A percentile compares a stretch with the other conserved stretches of the same genome.
phyloP scores from a whole-genome alignment of 2,888 invertebrate genomes.

The Ennomos quercinarius region DNA sequence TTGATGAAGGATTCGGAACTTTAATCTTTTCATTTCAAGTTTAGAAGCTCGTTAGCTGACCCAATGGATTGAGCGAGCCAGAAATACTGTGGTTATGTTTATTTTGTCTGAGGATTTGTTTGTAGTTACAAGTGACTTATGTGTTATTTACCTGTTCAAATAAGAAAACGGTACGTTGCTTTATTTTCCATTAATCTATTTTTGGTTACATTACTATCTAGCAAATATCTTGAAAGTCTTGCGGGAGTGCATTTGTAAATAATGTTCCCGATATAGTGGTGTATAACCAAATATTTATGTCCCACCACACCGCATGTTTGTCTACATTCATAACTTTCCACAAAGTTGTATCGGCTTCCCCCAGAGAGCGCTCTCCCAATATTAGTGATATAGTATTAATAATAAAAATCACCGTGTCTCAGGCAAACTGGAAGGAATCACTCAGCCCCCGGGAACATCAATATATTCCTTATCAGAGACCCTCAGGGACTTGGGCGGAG shows the following conservation, averaged over 20 bases:
- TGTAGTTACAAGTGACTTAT: no score
- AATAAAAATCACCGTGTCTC: conserved; percentile 52
- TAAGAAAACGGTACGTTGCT: no score
- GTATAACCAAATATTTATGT: conserved; percentile 17
- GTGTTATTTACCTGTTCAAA: no score
- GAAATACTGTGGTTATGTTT: no score
- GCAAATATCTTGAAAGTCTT: no score
- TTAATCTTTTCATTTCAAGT: conserved; percentile 38
- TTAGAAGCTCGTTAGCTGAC: conserved; percentile 25
- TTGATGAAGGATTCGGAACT: conserved; percentile 19
- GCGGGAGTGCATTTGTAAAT: no score
- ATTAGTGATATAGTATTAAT: conserved; percentile 41
- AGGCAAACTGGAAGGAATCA: conserved; percentile 47
- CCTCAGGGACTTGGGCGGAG: conserved; percentile 35
- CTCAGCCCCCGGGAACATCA: conserved; percentile 56
- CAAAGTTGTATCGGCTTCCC: conserved; percentile 16
- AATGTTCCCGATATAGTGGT: no score
- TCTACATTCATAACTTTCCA: conserved; percentile 16
- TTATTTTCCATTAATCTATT: no score
- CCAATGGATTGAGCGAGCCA: neutral
- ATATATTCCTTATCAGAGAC: conserved; percentile 55
- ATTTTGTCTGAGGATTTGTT: no score
- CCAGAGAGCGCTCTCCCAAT: conserved; percentile 22
- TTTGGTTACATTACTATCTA: no score
- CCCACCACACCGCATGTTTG: conserved; percentile 21